Evolutionary conservation across 2,113 vertebrate genomes (phyloP).

Genomic region (Chelonoidis abingdonii): DNA sequence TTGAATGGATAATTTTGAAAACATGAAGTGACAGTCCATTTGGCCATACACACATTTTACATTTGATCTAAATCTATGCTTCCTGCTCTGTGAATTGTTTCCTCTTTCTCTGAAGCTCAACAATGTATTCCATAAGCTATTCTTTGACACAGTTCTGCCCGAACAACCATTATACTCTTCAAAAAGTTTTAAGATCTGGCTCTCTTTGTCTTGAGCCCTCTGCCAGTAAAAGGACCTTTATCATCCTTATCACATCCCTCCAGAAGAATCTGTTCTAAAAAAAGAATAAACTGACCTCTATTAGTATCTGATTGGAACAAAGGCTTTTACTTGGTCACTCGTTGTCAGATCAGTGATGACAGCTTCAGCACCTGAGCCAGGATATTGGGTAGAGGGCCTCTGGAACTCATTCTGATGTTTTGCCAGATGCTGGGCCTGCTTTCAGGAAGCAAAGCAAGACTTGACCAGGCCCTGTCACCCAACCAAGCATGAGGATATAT

Average conservation of each 20-base stretch:
- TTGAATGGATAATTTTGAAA: not conserved
- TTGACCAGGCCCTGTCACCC: not conserved
- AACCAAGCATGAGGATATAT: too few species aligned
- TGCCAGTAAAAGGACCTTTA: not conserved
- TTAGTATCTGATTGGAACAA: not conserved
- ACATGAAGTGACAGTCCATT: not conserved
- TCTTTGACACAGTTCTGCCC: not conserved
- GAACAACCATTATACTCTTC: not conserved
- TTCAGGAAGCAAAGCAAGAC: not conserved
- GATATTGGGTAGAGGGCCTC: not conserved
- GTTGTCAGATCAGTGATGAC: not conserved
- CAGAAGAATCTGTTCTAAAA: not conserved
- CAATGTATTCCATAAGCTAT: not conserved
- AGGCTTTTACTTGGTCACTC: not conserved
- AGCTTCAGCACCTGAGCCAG: not conserved
- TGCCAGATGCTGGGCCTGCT: not conserved
- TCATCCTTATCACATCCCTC: not conserved
- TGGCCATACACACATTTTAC: rapidly evolving
- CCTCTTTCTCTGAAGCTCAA: not conserved
- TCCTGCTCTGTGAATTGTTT: not conserved
- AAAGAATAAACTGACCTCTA: not conserved
- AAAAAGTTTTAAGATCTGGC: not conserved
- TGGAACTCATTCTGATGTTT: not conserved
- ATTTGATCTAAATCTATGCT: not conserved
- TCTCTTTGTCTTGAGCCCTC: not conserved